Evolutionary conservation across 37 sponge, comb jelly and placozoan genomes (phyloP).

Genomic region (Amphimedon queenslandica): DNA sequence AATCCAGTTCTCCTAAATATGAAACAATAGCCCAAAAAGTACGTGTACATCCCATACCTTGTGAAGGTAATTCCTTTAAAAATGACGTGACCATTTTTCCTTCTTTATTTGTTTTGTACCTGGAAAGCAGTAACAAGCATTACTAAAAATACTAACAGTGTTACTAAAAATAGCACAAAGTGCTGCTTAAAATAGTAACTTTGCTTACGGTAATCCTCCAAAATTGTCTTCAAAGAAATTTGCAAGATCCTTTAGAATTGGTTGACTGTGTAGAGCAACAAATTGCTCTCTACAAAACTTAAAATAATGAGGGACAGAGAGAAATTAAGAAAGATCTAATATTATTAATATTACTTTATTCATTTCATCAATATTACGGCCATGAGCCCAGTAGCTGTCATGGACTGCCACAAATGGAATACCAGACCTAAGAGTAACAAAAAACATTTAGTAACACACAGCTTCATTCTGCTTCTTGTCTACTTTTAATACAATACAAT

Average conservation of each 20-base stretch:
- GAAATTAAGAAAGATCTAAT: neutral
- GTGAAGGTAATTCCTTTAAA: conserved; percentile 20
- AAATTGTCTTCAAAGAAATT: conserved; percentile 56
- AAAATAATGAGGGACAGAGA: neutral
- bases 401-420: conserved; percentile 93
- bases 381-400: conserved; percentile 97
- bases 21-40: neutral
- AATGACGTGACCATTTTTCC: conserved; percentile 17
- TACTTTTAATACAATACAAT: conserved; percentile 1
- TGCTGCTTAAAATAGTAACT: neutral
- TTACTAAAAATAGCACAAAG: neutral
- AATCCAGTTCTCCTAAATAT: conserved; percentile 65
- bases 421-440: conserved; percentile 49
- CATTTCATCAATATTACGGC: conserved; percentile 78
- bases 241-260: conserved; percentile 72
- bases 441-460: neutral
- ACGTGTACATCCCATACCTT: conserved; percentile 1
- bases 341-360: conserved; percentile 48
- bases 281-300: conserved; percentile 90
- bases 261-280: conserved; percentile 79
- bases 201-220: conserved; percentile 59
- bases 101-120: conserved; percentile 9
- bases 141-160: neutral
- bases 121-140: conserved; percentile 12
- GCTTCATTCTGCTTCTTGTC: too few relatives aligned